Evolutionary conservation across 2,888 invertebrate species (phyloP), one percentile per base, ranked within the genome.

Genomic region (Hydroisotoma schaefferi): DNA sequence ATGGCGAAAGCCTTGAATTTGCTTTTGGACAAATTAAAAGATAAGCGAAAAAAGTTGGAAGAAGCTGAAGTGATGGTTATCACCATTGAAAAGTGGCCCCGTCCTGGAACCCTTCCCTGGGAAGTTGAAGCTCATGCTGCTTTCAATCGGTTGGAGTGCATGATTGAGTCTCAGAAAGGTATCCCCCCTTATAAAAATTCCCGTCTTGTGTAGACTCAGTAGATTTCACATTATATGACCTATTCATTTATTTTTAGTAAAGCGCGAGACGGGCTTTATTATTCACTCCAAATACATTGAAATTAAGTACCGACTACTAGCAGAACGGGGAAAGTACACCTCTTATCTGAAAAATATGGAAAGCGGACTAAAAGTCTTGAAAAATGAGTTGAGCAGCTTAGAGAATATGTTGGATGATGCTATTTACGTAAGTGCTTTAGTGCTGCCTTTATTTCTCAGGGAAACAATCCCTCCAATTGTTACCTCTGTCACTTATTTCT

Each of bases 361-460:
- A 22, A 61, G 57, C 26, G 69, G 69, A 33, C 47, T 69, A 2
- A 40, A 61, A 8, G 64, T 57, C 5, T 59, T 67, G 44, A 60
- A 56, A 28, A 62, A 56, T 22, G 72, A 72, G 40, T 38, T 70
- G 44, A 37, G 18, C n/a, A 63, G 62, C 29, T 48, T 70, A 33
- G 65, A 72, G 48, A 69, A 64, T 18, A 72, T 72, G 70, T 57
- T 68, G 51, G 65, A 61, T 12, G 72, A 72, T 44, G 72, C 72
- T 2, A 60, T 68, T 49, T 62, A 66, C 22, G 67, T 65, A 62
- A 53, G 46, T 12, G 2, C n/a, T 43, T 18, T 6, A 10, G 6
- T 6, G 8, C 33, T 33, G 15, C 33, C 33, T 15, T 33, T 33
- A 15, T 10, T 10, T 10, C 15, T 33, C 8, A 33, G 8, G 33